phyloP scores from a whole-genome alignment of 1,140 invertebrate genomes.

The Neodiprion lecontei region DNA sequence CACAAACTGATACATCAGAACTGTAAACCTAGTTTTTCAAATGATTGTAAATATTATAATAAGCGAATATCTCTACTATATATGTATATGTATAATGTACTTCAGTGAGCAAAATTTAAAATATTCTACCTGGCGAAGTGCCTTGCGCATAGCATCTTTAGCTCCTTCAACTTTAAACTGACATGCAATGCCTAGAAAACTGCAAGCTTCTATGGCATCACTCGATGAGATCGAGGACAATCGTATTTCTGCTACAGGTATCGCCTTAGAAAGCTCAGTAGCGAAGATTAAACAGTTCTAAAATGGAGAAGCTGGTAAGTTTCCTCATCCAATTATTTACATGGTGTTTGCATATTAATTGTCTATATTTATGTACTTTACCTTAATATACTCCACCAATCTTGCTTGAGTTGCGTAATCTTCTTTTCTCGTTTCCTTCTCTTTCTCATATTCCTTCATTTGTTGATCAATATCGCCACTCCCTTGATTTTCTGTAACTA shows the following conservation, averaged over 20 bases:
- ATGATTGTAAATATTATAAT: no score
- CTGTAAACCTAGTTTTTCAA: slow-evolving; percentile 57
- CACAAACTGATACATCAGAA: slow-evolving; percentile 63
- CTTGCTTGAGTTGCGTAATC: slow-evolving; percentile 44
- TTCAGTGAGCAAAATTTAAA: no score
- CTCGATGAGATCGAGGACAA: slow-evolving; percentile 76
- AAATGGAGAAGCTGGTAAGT: slow-evolving; percentile 61
- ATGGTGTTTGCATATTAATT: slow-evolving; percentile 42
- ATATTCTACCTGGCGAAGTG: slow-evolving; percentile 79
- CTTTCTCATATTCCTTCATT: slow-evolving; percentile 23
- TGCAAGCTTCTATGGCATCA: slow-evolving; percentile 84
- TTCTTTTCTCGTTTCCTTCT: slow-evolving; percentile 42
- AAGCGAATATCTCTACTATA: no score
- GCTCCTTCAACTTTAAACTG: slow-evolving; percentile 79
- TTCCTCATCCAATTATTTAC: slow-evolving; percentile 44
- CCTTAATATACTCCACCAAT: slow-evolving; percentile 53
- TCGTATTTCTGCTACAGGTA: slow-evolving; percentile 75
- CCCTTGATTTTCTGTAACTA: slow-evolving; percentile 32
- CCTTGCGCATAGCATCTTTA: slow-evolving; percentile 73
- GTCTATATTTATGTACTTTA: slow-evolving; percentile 24
- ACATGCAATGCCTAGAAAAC: slow-evolving; percentile 82
- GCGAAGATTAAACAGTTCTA: slow-evolving; percentile 73
- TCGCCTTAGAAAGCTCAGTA: slow-evolving; percentile 69
- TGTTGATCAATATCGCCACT: slow-evolving; percentile 16
- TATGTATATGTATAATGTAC: no score